phyloP scores from a whole-genome alignment of 2,888 invertebrate genomes.

The Hirtodrosophila confusa region DNA sequence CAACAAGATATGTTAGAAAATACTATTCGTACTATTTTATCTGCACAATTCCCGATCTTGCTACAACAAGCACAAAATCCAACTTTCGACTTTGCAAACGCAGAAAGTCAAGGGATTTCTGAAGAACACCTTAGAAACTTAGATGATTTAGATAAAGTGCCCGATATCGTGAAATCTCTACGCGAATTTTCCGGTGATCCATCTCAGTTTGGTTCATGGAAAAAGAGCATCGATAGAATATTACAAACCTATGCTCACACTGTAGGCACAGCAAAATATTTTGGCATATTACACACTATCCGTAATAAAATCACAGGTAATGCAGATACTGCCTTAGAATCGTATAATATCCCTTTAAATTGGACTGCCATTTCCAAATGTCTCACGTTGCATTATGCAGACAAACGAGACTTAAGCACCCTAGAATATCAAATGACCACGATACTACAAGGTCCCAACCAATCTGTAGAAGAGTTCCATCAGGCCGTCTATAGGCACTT shows the following conservation, averaged over 20 bases:
- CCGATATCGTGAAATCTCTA: background rate
- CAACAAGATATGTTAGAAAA: background rate
- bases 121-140: background rate
- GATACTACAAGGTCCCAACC: background rate
- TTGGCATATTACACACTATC: background rate
- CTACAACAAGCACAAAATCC: background rate
- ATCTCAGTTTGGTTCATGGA: constrained; percentile 3
- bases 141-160: background rate
- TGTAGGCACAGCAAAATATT: constrained; percentile 3
- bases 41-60: background rate
- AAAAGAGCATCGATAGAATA: constrained; percentile 1
- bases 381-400: constrained; percentile 3
- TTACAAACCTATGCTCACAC: background rate
- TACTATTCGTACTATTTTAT: background rate
- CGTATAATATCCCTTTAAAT: background rate
- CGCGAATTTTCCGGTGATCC: background rate
- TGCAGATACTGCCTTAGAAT: background rate
- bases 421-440: constrained; percentile 20
- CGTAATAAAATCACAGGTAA: background rate
- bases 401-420: constrained; percentile 14
- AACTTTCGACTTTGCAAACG: background rate
- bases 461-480: constrained; percentile 22
- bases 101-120: background rate
- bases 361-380: constrained; percentile 8
- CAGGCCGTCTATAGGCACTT: constrained; percentile 14